These are phyloP conservation scores for Gryon sp. DNA, from an alignment of 1,140 invertebrate species.

Conservation along the genomic window DNA sequence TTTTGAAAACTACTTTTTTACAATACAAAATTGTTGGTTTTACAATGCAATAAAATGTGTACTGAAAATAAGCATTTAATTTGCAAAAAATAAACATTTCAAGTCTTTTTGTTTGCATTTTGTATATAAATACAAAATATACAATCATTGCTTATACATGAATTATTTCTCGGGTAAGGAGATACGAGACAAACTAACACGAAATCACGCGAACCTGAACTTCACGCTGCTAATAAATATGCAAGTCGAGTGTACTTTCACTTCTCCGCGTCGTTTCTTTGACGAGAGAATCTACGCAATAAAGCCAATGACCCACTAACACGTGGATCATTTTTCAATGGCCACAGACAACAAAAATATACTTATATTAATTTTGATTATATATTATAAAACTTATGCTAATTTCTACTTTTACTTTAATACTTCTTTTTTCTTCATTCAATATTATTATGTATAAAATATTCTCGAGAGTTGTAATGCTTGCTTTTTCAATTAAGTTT, in stretches of 20 bases:
- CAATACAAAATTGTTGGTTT: too few species aligned
- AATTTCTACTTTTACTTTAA: too few species aligned
- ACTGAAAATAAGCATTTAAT: too few species aligned
- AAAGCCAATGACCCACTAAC: constrained; percentile 79
- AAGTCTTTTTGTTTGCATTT: too few species aligned
- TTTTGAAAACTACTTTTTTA: too few species aligned
- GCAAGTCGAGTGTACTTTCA: constrained; percentile 75
- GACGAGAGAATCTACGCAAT: constrained; percentile 58
- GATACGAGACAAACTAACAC: constrained; percentile 60
- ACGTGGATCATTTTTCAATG: constrained; percentile 66
- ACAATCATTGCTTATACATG: constrained; percentile 29
- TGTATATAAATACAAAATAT: constrained; percentile 29
- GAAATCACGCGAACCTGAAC: constrained; percentile 76
- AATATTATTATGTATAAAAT: too few species aligned
- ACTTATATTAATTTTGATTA: not conserved
- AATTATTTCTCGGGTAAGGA: constrained; percentile 49
- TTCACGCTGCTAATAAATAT: constrained; percentile 72
- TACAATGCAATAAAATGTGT: too few species aligned
- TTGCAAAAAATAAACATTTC: too few species aligned
- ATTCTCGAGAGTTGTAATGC: too few species aligned
- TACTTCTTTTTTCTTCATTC: too few species aligned
- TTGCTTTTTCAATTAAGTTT: too few species aligned
- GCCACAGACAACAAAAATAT: not conserved
- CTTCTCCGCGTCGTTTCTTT: constrained; percentile 69
- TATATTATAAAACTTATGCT: too few species aligned